phyloP scores from a whole-genome alignment of 2,113 vertebrate species.

The Petrocephalus zakoni region DNA sequence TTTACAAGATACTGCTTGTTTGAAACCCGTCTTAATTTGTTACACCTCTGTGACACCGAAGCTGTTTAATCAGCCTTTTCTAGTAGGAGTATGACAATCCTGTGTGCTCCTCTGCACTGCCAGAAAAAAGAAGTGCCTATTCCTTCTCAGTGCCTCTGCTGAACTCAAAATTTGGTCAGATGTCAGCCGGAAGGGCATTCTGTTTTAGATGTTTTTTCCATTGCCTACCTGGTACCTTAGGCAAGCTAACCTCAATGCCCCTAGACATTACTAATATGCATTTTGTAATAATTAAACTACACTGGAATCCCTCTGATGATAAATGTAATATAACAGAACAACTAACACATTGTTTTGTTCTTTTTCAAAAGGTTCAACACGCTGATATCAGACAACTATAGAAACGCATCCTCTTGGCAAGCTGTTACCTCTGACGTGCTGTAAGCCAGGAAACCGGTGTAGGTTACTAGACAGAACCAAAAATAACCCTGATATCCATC shows the following conservation, averaged over 20 bases:
- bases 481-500: background rate
- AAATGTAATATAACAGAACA: background rate
- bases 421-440: constrained; percentile 5
- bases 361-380: background rate
- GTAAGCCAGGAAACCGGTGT: background rate
- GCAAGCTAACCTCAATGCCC: background rate
- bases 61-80: constrained; percentile 14
- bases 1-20: constrained; percentile 27
- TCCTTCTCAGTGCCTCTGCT: background rate
- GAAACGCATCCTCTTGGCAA: constrained; percentile 25
- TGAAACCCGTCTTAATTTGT: constrained; percentile 37
- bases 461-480: background rate
- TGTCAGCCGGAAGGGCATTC: background rate
- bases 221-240: background rate
- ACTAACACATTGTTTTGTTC: background rate
- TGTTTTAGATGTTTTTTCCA: background rate
- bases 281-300: background rate
- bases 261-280: background rate
- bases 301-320: background rate
- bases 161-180: background rate
- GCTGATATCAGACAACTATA: constrained; percentile 19
- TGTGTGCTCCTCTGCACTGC: background rate
- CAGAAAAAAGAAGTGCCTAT: background rate
- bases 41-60: constrained; percentile 29
- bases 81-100: too few relatives aligned